Conservation (phyloP, 2,888 invertebrate genomes). For the Nemotelus nigrinus region DNA sequence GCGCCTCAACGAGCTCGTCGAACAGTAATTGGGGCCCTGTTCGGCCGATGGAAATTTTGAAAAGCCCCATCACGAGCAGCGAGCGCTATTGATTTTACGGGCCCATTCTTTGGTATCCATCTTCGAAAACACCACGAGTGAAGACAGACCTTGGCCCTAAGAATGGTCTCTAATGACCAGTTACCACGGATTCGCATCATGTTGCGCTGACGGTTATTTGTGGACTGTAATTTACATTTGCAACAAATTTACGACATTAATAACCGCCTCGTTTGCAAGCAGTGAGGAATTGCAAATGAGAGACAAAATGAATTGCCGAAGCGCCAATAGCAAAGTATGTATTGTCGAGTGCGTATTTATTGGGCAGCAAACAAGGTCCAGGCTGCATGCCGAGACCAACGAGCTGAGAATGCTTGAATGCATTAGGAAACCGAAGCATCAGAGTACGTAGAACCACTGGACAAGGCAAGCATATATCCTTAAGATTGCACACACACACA, state of each 20-base stretch:
- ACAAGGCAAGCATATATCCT: neutral
- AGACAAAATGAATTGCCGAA: slow-evolving; percentile 7
- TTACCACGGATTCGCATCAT: slow-evolving; percentile 30
- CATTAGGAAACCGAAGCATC: neutral
- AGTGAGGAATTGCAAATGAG: slow-evolving; percentile 29
- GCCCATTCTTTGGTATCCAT: neutral
- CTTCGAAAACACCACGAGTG: neutral
- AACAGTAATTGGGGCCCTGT: slow-evolving; percentile 28
- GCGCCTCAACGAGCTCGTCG: slow-evolving; percentile 10
- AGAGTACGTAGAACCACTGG: neutral
- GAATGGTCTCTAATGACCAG: slow-evolving; percentile 26
- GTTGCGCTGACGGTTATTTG: slow-evolving; percentile 45
- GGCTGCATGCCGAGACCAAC: no score
- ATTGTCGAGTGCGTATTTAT: no score
- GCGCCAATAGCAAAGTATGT: slow-evolving; percentile 27
- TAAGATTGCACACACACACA: slow-evolving; percentile 9
- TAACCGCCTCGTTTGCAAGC: slow-evolving; percentile 34
- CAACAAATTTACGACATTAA: slow-evolving; percentile 44
- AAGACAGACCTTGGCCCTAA: neutral
- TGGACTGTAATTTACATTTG: slow-evolving; percentile 44
- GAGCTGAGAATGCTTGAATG: no score
- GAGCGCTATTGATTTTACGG: slow-evolving; percentile 31
- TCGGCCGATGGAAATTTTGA: neutral
- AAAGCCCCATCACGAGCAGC: neutral
- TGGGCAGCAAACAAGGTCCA: no score